Base-by-base conservation (phyloP, 2,888 invertebrate species). In the Dryadula phaetusa region DNA sequence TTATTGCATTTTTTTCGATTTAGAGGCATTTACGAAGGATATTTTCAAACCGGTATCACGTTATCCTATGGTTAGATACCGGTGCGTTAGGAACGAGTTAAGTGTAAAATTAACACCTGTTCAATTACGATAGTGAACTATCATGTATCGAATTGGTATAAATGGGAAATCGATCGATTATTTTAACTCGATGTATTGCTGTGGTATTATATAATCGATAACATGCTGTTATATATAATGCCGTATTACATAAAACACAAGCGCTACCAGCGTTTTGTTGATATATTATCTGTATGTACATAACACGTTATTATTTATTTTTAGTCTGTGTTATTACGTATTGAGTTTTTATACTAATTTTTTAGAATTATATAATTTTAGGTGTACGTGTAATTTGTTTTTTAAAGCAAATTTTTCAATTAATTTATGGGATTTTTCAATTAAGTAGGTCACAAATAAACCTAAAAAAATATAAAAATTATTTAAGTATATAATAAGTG, bases 61-160 rank as follows among this genome's bases (percentile, higher is more conserved):
- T 52, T 56, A 66, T 69, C 58, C 69, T 69, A 71, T 71, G 62
- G 62, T 71, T 71, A 71, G 62, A 61, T 69, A 69, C 70, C 66
- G 70, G 66, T 71, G 64, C 62, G 69, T 67, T 62, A 61, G 54
- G 69, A 74, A 72, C 72, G 64, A 65, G 72, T 72, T 72, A 71
- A 75, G 76, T 78, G 77, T 77, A 77, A 77, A 77, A 79, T 79
- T 76, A 78, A 76, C 74, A 76, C 75, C 75, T 74, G 73, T 73
- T 73, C 70, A 70, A 73, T 76, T 75, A 74, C 75, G 68, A 77
- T 72, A 72, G 74, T 71, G 70, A 68, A 74, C 72, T 69, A 69
- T 69, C 64, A 71, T 71, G 66, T 75, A 75, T 75, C 73, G 71
- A 72, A 71, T 71, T 70, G 70, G 74, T 75, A 73, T 73, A 73